phyloP scores from a whole-genome alignment of 1,140 invertebrate species.

The Eueides isabella region DNA sequence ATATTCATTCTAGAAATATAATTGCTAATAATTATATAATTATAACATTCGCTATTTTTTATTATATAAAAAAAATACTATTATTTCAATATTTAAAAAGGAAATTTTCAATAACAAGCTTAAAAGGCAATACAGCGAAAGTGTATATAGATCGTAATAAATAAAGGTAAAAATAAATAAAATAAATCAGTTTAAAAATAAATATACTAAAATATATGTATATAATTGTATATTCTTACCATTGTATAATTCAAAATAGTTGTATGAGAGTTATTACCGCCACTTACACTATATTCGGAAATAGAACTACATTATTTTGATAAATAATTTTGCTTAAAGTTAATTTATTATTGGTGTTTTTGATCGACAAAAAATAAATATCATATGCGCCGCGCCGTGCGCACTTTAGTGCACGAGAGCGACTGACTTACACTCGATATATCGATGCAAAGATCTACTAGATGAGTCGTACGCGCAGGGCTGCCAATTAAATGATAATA shows the following conservation, averaged over 20 bases:
- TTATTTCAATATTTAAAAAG: too few species aligned
- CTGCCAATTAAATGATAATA: slow-evolving; percentile 20
- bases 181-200: not conserved
- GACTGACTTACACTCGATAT: slow-evolving; percentile 15
- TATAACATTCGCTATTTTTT: too few species aligned
- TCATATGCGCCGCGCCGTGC: slow-evolving; percentile 22
- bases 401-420: slow-evolving; percentile 29
- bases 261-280: not conserved
- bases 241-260: not conserved
- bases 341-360: not conserved
- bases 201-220: not conserved
- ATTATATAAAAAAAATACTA: too few species aligned
- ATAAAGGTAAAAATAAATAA: not conserved
- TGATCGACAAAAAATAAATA: slow-evolving; percentile 17
- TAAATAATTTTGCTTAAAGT: not conserved
- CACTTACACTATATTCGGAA: slow-evolving; percentile 6
- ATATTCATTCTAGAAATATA: too few species aligned
- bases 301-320: not conserved
- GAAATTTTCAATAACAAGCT: too few species aligned
- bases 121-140: too few species aligned
- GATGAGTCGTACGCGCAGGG: slow-evolving; percentile 27
- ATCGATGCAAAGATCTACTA: slow-evolving; percentile 30
- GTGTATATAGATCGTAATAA: too few species aligned
- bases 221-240: not conserved
- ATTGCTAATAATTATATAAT: too few species aligned